Evolutionary conservation across 1,140 invertebrate species (phyloP).

Genomic region (Psix sp.): DNA sequence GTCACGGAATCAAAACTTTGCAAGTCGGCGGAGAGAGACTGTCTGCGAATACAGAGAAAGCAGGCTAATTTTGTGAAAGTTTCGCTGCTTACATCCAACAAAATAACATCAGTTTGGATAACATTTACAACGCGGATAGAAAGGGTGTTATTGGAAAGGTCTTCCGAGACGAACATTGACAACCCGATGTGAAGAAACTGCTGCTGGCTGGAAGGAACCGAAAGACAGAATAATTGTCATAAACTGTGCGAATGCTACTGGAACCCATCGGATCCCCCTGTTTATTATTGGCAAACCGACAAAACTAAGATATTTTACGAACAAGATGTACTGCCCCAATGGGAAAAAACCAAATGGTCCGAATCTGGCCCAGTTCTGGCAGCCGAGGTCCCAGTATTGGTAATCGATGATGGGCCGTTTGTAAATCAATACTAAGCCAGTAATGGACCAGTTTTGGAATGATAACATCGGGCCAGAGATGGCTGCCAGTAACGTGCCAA

Average conservation of each 20-base stretch:
- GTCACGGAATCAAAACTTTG: neutral
- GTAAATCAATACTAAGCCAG: no score
- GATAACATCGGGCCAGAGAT: no score
- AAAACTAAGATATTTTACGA: slow-evolving; percentile 1
- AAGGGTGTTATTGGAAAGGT: neutral
- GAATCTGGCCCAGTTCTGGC: no score
- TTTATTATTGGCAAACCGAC: neutral
- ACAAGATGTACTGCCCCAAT: neutral
- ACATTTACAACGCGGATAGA: neutral
- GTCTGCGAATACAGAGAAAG: neutral
- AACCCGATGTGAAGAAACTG: neutral
- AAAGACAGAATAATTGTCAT: neutral
- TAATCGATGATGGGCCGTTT: no score
- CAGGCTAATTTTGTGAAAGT: neutral
- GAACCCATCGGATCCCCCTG: slow-evolving; percentile 4
- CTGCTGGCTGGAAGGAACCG: neutral
- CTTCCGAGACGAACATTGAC: neutral
- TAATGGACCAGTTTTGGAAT: no score
- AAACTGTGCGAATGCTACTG: slow-evolving; percentile 4
- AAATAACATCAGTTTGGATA: neutral
- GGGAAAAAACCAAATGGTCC: no score
- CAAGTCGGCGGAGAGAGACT: neutral
- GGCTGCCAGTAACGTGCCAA: no score
- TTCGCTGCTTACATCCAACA: no score
- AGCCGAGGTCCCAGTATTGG: no score